Base-by-base conservation (phyloP, 2,888 invertebrate genomes). In the Omphaloscelis lunosa region DNA sequence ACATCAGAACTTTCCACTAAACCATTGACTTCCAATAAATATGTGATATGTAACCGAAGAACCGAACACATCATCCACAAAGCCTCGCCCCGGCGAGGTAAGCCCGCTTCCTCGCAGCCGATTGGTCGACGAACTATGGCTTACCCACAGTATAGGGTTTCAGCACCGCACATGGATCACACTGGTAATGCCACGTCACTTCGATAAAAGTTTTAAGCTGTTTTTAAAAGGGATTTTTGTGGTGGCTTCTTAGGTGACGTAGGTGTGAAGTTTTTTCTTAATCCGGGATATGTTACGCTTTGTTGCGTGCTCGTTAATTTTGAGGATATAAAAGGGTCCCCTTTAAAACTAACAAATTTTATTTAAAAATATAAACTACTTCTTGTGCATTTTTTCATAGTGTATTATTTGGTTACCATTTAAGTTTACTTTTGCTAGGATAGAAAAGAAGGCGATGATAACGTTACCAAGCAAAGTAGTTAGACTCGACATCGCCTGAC, bases 111-210 rank as follows among this genome's bases (percentile, higher is more conserved):
- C 90, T 88, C 79, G 86, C 78, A 83, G 79, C 91, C 90, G 92
- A 94, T 94, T 94, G 94, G 94, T 86, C 85, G 90, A 87, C 82
- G 88, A 84, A 88, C 82, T 87, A 88, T 84, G 88, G 89, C 88
- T 88, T 92, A 92, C 89, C 86, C 89, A 88, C 88, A 90, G 90
- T 92, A 90, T 94, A 93, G 87, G 92, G 92, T 93, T 95, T 93
- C 92, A 89, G 89, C 83, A 88, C 86, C 90, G 34, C 34, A 89
- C 88, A 87, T 79, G 87, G 89, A 90, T 90, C 89, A 89, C 87
- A 89, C 81, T 82, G 74, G 89, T 89, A 90, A 91, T 87, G 86
- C 89, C 89, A 91, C 88, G 79, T 88, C 85, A 81, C 72, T 77
- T 72, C 66, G 81, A 84, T 86, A 82, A 88, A 88, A 89, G 80